Percentiles rank a stretch among this genome's conserved stretches.
Conservation (phyloP, 2,888 invertebrate species). For the Orchesellides sinensis region DNA sequence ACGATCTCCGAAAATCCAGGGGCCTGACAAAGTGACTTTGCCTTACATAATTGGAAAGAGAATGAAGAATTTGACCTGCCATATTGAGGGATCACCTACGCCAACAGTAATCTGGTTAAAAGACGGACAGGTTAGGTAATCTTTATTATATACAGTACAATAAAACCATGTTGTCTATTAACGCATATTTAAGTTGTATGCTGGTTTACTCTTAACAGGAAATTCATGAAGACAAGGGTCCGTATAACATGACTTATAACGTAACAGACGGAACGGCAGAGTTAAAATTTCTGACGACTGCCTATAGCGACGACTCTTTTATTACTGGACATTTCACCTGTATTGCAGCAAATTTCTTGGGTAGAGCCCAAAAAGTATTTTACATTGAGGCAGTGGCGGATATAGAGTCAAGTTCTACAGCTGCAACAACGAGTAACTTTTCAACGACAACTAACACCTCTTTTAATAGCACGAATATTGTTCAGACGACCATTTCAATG, state of each 20-base stretch:
- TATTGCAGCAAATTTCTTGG: conserved; percentile 73
- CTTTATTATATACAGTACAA: neutral
- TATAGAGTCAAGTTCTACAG: conserved; percentile 14
- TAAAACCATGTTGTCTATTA: neutral
- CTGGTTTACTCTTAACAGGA: neutral
- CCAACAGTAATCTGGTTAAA: conserved; percentile 70
- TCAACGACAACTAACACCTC: neutral
- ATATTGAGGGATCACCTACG: conserved; percentile 68
- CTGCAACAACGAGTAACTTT: neutral
- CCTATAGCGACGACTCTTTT: conserved; percentile 4
- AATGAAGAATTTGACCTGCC: conserved; percentile 55
- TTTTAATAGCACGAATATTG: neutral
- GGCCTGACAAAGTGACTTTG: conserved; percentile 40
- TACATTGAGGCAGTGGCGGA: neutral
- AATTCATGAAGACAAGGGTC: conserved; percentile 22
- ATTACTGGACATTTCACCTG: conserved; percentile 70
- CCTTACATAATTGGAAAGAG: conserved; percentile 8
- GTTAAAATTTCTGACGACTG: conserved; percentile 35
- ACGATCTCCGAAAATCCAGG: conserved; percentile 67
- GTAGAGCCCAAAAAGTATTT: conserved; percentile 60
- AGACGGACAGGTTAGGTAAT: conserved; percentile 61
- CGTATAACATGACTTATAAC: conserved; percentile 52
- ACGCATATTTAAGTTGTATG: neutral
- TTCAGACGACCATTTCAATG: too few relatives aligned
- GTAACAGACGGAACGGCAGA: conserved; percentile 46